Base-by-base conservation (phyloP, 2,113 vertebrate genomes). In the Tetrao urogallus region DNA sequence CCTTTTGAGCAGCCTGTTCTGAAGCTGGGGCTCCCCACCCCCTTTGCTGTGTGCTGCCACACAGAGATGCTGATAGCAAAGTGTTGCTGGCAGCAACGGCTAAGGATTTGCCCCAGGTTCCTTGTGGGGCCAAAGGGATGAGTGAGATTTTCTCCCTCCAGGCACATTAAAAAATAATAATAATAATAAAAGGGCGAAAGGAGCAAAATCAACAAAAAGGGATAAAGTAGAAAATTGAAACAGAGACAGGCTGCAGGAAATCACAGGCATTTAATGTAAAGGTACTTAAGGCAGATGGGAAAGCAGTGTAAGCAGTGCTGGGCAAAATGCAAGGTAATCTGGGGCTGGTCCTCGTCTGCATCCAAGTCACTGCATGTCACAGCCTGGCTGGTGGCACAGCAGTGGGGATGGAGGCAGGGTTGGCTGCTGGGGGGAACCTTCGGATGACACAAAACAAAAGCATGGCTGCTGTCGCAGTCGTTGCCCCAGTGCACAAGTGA, bases 401-500 rank as follows among this genome's bases (percentile, higher is more conserved):
- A 3, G 1, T 1, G 8, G 50, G 16, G 18, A 13, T 64, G 7
- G 69, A 58, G 81, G 38, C 34, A 71, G 6, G 13, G 27, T 43
- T 18, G 2, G 0, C 0, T 5, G 25, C 18, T 36, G 57, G 70
- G 25, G 25, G 38, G 7, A 9, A 9, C 3, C 34, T 75, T 36
- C 2, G 6, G 16, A 67, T 64, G 79, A 18, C 36, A 38, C 16
- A 27, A 28, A 60, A 43, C 1, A 1, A 67, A 43, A 58, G 27
- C 43, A 15, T 0, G 0, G 18, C 56, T 74, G 57, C 72, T 58
- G 63, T 6, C 32, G 79, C 60, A 40, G 70, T 6, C 2, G 0
- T 9, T 47, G 57, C 3, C 15, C 52, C 7, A 2, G 0, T 1
- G 1, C 0, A 1, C 1, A 8, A 58, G 38, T 0, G 0, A 18